Percentiles rank a stretch among this genome's conserved stretches.
Conservation (phyloP, 1,140 invertebrate genomes). For the Nylanderia fulva region DNA sequence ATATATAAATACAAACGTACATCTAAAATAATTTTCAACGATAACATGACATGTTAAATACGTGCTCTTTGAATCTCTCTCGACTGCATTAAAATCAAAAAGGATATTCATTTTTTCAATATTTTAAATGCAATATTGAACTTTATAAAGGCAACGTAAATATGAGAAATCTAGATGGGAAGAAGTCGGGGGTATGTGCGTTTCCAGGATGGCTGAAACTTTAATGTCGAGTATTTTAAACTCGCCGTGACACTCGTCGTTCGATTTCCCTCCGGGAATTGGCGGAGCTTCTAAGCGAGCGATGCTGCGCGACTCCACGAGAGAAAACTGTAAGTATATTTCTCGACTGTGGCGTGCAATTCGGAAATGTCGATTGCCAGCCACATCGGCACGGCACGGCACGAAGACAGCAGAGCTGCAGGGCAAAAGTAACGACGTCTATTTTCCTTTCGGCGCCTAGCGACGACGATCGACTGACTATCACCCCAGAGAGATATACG, state of each 20-base stretch:
- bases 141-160: slow-evolving; percentile 14
- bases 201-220: slow-evolving; percentile 38
- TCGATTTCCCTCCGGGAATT: slow-evolving; percentile 43
- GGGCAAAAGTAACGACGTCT: slow-evolving; percentile 60
- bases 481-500: slow-evolving; percentile 39
- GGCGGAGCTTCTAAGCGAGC: slow-evolving; percentile 28
- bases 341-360: slow-evolving; percentile 31
- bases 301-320: slow-evolving; percentile 9
- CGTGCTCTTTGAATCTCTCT: background rate
- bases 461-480: slow-evolving; percentile 42
- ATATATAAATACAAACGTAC: background rate
- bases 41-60: background rate
- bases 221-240: slow-evolving; percentile 42
- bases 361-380: slow-evolving; percentile 52
- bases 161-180: slow-evolving; percentile 24
- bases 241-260: slow-evolving; percentile 35
- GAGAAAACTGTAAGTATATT: slow-evolving; percentile 57
- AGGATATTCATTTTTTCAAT: background rate
- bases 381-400: slow-evolving; percentile 12
- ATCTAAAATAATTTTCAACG: background rate
- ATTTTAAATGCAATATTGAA: background rate
- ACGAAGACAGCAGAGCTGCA: slow-evolving; percentile 48
- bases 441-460: slow-evolving; percentile 47
- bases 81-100: background rate
- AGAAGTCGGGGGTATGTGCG: background rate